Evolutionary conservation across 2,888 invertebrate genomes (phyloP).

Genomic region (Orthosia incerta): DNA sequence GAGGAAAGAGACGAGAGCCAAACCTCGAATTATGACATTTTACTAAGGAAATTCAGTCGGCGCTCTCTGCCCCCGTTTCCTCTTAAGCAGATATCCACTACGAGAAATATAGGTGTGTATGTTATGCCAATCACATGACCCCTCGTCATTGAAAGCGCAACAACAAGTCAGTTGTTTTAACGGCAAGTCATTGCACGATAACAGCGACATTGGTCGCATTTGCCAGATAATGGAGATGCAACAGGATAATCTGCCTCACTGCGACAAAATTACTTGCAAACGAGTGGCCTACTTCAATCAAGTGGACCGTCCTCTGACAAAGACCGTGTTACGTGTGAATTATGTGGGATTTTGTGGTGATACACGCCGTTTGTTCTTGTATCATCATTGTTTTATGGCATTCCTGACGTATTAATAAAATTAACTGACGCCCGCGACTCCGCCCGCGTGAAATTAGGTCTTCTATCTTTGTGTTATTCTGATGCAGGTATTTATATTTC

Average conservation of each 20-base stretch:
- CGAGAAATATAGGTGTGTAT: background rate
- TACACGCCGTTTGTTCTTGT: background rate
- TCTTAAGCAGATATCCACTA: no score
- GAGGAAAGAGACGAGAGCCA: no score
- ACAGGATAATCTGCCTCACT: conserved; percentile 72
- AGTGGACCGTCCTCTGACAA: conserved; percentile 67
- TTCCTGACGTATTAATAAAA: background rate
- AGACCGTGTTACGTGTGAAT: conserved; percentile 28
- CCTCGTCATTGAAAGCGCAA: conserved; percentile 52
- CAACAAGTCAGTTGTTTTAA: conserved; percentile 62
- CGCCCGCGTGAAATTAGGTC: no score
- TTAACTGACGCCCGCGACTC: no score
- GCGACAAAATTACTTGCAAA: conserved; percentile 64
- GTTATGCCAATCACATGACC: conserved; percentile 25
- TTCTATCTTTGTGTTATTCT: no score
- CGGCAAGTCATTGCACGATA: conserved; percentile 76
- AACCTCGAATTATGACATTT: no score
- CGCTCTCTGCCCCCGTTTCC: no score
- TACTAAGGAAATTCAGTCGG: no score
- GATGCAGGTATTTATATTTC: no score
- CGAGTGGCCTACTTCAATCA: conserved; percentile 72
- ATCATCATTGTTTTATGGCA: background rate
- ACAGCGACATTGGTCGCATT: conserved; percentile 75
- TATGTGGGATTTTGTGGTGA: conserved; percentile 23
- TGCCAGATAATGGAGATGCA: conserved; percentile 77